Evolutionary conservation across 64 coral and sea anemone genomes (phyloP), one percentile per base, ranked within the genome.

Genomic region (Montipora capricornis): DNA sequence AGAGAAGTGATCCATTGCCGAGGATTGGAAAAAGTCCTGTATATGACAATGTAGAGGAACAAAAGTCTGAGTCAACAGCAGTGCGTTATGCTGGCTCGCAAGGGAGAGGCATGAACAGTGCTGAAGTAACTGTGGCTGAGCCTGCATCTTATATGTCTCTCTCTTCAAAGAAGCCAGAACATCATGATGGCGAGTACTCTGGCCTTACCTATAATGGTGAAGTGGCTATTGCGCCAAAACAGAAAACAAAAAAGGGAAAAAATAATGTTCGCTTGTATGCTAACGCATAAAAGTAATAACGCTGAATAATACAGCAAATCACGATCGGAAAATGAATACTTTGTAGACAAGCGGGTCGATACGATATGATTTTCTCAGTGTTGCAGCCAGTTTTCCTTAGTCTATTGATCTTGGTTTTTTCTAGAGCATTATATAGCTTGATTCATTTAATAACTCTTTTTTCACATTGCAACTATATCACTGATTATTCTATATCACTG

Each of bases 141-240:
- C 58, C 22, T 12, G 26, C 14, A 15, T 45, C 8, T 2, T 83
- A 83, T 59, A 83, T 83, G 80, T 47, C 80, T 83, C 37, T 83
- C 26, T 83, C 80, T 17, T 12, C 57, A 83, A 29, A 37, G 11
- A 83, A 59, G 37, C 80, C 57, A 0, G 37, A 47, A 67, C 55
- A n/a, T 67, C 26, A 26, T 26, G 26, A 26, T 26, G 58, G 1
- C 45, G 2, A 29, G 15, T 46, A 83, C 29, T 66, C 29, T 2
- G 57, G n/a, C 29, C 57, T 78, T 78, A 50, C 11, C 3, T 19
- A 37, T 49, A 45, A 37, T 47, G 7, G 53, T 14, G n/a, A 37
- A 37, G 29, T 37, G 29, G 29, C 29, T 37, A 37, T 1, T 37
- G 29, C 29, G 16, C 22, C 4, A 66, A 16, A 22, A 17, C 4